Conservation (phyloP, 2,113 vertebrate species). For the Sminthopsis crassicaudata region DNA sequence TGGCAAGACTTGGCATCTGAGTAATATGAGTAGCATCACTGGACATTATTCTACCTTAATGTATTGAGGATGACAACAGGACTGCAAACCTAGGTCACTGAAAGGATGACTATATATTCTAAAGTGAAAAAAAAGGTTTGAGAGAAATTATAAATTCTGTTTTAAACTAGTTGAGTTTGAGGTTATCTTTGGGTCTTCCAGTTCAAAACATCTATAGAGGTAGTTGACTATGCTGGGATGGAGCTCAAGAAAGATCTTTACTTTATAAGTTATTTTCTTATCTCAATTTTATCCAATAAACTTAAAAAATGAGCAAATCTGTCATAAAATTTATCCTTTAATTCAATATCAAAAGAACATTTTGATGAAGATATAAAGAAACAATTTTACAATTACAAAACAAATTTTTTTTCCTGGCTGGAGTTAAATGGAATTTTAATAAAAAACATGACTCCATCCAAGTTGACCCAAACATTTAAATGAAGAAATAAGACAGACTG, state of each 20-base stretch:
- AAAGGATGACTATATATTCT: background rate
- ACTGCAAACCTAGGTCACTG: background rate
- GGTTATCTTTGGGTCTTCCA: background rate
- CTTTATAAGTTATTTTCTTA: background rate
- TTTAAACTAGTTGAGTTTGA: background rate
- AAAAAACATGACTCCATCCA: constrained; percentile 56
- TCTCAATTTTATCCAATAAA: background rate
- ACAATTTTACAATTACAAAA: constrained; percentile 59
- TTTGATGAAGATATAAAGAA: constrained; percentile 60
- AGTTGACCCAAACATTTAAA: constrained; percentile 45
- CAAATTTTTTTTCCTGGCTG: constrained; percentile 64
- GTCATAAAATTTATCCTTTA: background rate
- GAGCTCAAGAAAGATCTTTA: background rate
- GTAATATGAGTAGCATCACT: background rate
- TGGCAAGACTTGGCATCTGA: background rate
- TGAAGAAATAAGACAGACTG: constrained; percentile 59
- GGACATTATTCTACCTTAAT: background rate
- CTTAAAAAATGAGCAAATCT: background rate
- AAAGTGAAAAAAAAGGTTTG: background rate
- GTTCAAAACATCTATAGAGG: background rate
- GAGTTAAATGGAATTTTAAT: constrained; percentile 69
- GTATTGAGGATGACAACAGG: background rate
- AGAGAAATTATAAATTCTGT: background rate
- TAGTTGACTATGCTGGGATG: background rate
- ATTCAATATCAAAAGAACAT: background rate